Conservation (phyloP, 2,113 vertebrate genomes). For the Recurvirostra avosetta region DNA sequence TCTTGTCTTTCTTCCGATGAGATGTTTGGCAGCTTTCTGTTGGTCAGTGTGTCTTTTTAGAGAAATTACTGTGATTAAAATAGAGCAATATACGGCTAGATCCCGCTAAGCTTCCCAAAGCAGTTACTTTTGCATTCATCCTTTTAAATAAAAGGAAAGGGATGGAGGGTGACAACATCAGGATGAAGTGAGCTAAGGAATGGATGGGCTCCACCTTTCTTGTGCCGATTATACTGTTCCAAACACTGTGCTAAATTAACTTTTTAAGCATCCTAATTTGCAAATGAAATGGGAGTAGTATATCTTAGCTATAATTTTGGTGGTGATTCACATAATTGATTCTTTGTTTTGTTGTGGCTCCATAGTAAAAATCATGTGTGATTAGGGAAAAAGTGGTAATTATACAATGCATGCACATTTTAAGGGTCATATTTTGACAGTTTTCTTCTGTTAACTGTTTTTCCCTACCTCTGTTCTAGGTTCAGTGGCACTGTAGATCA, state of each 20-base stretch:
- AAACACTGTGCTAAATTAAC: not conserved
- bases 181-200: not conserved
- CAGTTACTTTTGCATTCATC: not conserved
- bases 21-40: not conserved
- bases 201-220: not conserved
- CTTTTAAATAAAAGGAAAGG: not conserved
- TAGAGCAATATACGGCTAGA: not conserved
- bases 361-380: not conserved
- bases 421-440: not conserved
- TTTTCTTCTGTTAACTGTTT: not conserved
- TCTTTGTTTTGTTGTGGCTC: not conserved
- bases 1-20: not conserved
- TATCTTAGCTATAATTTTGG: not conserved
- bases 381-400: not conserved
- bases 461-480: conserved; percentile 70
- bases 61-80: not conserved
- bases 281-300: not conserved
- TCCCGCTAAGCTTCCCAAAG: not conserved
- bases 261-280: not conserved
- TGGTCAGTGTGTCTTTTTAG: not conserved
- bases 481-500: conserved; percentile 97
- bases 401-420: not conserved
- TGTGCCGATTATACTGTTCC: not conserved
- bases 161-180: not conserved
- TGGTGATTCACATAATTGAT: not conserved